Percentiles rank a stretch among this genome's conserved stretches.
These are phyloP conservation scores for Anguilla rostrata DNA, from an alignment of 2,113 vertebrate species.

Conservation along the genomic window DNA sequence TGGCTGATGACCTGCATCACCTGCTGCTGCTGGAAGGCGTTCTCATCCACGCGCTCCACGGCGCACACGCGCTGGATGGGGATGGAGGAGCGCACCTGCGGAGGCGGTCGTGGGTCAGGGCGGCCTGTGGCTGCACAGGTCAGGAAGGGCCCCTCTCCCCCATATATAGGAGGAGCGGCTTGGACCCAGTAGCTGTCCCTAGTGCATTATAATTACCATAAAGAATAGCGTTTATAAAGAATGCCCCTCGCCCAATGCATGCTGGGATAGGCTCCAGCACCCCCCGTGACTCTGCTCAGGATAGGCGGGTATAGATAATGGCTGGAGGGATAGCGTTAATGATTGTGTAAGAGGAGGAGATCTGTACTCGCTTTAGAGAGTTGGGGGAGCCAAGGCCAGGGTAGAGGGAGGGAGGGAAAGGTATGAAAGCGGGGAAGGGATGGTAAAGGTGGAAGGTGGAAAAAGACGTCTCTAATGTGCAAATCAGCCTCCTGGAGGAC, in stretches of 20 bases:
- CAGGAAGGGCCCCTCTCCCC: neutral
- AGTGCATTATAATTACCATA: too few relatives aligned
- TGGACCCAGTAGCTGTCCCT: neutral
- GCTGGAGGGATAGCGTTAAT: too few relatives aligned
- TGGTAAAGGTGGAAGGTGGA: neutral
- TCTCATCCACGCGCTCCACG: constrained; percentile 85
- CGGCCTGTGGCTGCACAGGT: neutral
- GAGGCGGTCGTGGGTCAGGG: constrained; percentile 9
- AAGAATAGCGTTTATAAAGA: too few relatives aligned
- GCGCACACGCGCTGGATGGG: constrained; percentile 75
- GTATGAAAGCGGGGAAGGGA: constrained; percentile 8
- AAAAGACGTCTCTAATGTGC: constrained; percentile 63
- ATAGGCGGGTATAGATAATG: too few relatives aligned
- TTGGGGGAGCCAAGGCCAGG: neutral
- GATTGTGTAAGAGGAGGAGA: too few relatives aligned
- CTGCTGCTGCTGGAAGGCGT: constrained; percentile 86
- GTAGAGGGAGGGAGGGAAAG: constrained; percentile 25
- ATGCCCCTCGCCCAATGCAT: too few relatives aligned
- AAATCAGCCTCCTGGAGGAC: constrained; percentile 62
- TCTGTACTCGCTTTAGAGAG: neutral
- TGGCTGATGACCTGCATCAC: constrained; percentile 86
- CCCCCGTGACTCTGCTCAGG: too few relatives aligned
- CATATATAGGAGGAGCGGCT: constrained; percentile 37
- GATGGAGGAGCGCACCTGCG: constrained; percentile 73
- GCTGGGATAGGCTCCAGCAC: too few relatives aligned